These are phyloP conservation scores for Pristis pectinata DNA, from an alignment of 2,797 vertebrate genomes.

Conservation along the genomic window DNA sequence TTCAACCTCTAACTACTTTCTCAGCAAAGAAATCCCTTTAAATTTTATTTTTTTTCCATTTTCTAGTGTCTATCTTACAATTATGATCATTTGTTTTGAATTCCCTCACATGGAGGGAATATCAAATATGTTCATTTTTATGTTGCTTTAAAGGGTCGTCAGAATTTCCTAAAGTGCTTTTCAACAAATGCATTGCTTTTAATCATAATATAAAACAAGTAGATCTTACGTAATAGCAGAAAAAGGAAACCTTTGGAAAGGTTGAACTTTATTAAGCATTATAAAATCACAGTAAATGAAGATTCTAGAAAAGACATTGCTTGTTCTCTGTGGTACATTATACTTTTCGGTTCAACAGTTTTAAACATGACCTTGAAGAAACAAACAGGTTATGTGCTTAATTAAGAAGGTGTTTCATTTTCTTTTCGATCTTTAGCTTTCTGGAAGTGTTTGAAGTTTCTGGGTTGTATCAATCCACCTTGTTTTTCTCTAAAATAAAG, in stretches of 20 bases:
- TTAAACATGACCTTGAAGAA: neutral
- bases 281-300: neutral
- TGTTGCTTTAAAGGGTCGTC: neutral
- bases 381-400: neutral
- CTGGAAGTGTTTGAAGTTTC: slow-evolving; percentile 50
- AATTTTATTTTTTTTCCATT: neutral
- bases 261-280: slow-evolving; percentile 7
- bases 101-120: neutral
- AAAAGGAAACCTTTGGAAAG: neutral
- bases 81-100: neutral
- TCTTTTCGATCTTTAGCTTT: neutral
- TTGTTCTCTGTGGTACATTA: neutral
- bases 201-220: neutral
- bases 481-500: slow-evolving; percentile 52
- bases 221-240: neutral
- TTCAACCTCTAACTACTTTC: neutral
- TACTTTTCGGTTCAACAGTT: neutral
- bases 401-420: neutral
- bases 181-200: neutral
- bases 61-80: neutral
- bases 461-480: slow-evolving; percentile 58
- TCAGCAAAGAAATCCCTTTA: too few relatives aligned
- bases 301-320: neutral
- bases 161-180: neutral
- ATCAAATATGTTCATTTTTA: neutral